These are phyloP conservation scores for Drosophila percnosoma DNA, from an alignment of 2,888 invertebrate genomes.

Conservation along the genomic window DNA sequence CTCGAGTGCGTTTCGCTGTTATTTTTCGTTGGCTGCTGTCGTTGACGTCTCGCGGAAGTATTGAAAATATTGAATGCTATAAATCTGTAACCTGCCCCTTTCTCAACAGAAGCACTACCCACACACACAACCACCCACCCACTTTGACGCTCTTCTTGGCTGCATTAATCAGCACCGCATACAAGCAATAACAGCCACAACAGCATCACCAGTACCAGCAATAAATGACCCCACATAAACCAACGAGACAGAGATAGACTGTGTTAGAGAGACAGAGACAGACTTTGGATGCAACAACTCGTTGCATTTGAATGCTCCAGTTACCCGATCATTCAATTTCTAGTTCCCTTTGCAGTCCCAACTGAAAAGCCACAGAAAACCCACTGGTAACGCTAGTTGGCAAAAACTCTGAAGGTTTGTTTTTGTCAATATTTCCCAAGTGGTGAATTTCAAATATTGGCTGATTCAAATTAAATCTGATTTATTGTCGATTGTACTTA, in stretches of 20 bases:
- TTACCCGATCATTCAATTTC: conserved; percentile 26
- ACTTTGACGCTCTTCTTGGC: conserved; percentile 17
- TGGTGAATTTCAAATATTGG: not conserved
- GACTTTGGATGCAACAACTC: conserved; percentile 11
- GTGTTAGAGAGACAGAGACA: not conserved
- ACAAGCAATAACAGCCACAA: conserved; percentile 23
- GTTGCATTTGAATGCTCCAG: conserved; percentile 23
- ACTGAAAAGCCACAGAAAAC: not conserved
- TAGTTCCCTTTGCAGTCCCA: not conserved
- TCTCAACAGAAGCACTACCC: not conserved
- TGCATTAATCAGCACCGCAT: conserved; percentile 25
- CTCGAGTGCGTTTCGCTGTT: conserved; percentile 20
- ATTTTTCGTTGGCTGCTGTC: conserved; percentile 41
- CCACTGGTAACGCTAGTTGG: not conserved
- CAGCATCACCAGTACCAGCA: conserved; percentile 11
- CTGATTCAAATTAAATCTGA: not conserved
- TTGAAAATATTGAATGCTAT: conserved; percentile 72
- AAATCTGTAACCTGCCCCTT: conserved; percentile 48
- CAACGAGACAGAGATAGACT: conserved; percentile 3
- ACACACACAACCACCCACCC: conserved; percentile 3
- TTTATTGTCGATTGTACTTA: too few relatives aligned
- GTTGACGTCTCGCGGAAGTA: conserved; percentile 64
- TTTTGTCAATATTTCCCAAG: conserved; percentile 2
- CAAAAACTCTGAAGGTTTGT: not conserved
- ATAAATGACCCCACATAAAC: conserved; percentile 27